These are phyloP conservation scores for Machimus rusticus DNA, from an alignment of 2,888 invertebrate genomes.

Conservation along the genomic window DNA sequence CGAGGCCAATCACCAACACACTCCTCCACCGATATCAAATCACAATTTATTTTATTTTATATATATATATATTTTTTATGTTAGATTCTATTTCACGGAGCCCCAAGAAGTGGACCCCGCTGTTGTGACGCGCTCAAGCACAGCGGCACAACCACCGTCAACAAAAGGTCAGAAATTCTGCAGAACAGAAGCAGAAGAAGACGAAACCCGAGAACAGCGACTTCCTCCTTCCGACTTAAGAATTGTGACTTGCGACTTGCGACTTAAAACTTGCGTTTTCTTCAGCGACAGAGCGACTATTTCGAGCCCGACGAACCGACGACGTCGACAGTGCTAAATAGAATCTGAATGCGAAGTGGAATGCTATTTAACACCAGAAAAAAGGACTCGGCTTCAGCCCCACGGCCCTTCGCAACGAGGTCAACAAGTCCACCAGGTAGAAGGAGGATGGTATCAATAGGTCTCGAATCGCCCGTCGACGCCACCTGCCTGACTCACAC, in stretches of 20 bases:
- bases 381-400: conserved; percentile 1
- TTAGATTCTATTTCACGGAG: not conserved
- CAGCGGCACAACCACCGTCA: not conserved
- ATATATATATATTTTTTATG: not conserved
- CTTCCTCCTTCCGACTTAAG: conserved; percentile 20
- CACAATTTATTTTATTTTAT: not conserved
- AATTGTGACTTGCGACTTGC: too few relatives aligned
- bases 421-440: conserved; percentile 14
- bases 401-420: not conserved
- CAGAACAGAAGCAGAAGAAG: not conserved
- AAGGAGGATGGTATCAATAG: not conserved
- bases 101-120: not conserved
- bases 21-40: not conserved
- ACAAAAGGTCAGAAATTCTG: conserved; percentile 17
- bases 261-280: not conserved
- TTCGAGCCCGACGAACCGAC: not conserved
- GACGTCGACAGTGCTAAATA: not conserved
- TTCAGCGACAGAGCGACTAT: not conserved
- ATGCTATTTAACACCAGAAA: conserved; percentile 1
- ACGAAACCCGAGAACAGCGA: not conserved
- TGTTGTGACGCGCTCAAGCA: conserved; percentile 29
- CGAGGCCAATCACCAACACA: not conserved
- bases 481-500: conserved; percentile 7
- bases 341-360: not conserved
- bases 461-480: not conserved